Conservation (phyloP, 2,113 vertebrate genomes). For the Takifugu flavidus region DNA sequence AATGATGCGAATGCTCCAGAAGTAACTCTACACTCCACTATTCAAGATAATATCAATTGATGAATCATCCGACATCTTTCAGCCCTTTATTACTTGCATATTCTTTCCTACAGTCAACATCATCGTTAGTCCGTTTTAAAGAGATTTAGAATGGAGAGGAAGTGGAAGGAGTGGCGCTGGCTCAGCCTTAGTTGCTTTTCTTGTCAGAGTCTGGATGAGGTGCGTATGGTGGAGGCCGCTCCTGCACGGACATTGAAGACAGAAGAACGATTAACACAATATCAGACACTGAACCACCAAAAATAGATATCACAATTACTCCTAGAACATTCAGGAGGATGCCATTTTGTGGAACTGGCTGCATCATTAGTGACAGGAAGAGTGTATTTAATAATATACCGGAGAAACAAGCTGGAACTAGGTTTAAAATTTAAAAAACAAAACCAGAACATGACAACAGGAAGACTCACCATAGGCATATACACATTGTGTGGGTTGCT, state of each 20-base stretch:
- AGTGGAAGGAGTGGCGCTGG: slow-evolving; percentile 13
- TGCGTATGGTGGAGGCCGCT: slow-evolving; percentile 81
- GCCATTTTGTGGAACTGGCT: no score
- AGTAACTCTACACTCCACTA: not conserved
- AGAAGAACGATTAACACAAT: not conserved
- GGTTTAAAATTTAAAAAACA: not conserved
- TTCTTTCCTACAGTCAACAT: slow-evolving; percentile 16
- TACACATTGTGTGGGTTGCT: slow-evolving; percentile 88
- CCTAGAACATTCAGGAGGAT: no score
- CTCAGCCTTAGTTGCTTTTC: slow-evolving; percentile 75
- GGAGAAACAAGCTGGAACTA: not conserved
- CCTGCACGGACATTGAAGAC: slow-evolving; percentile 58
- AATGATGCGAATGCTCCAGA: not conserved
- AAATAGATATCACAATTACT: no score
- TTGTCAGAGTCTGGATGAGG: slow-evolving; percentile 74
- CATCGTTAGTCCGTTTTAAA: slow-evolving; percentile 14
- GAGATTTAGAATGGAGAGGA: slow-evolving; percentile 32
- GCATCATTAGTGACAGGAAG: no score
- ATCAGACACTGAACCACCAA: no score
- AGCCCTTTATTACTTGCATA: slow-evolving; percentile 14
- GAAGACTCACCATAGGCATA: slow-evolving; percentile 84
- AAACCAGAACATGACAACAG: not conserved
- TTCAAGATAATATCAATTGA: slow-evolving; percentile 11
- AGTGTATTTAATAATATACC: not conserved
- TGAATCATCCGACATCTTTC: slow-evolving; percentile 21